These are phyloP conservation scores for Dreissena rostriformis DNA, from an alignment of 1,140 invertebrate species.

Conservation along the genomic window DNA sequence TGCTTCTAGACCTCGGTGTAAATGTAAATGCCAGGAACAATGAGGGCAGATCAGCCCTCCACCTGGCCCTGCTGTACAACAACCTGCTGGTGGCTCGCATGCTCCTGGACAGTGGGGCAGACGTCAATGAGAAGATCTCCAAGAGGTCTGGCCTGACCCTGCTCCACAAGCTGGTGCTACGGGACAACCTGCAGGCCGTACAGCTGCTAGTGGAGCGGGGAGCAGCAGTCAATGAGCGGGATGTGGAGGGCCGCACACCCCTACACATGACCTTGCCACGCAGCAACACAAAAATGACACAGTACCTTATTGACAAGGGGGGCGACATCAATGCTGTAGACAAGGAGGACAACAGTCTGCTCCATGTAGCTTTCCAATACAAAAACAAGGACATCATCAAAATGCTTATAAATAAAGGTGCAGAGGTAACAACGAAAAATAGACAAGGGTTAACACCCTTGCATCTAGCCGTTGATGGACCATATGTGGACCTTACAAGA, in stretches of 20 bases:
- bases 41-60: conserved; percentile 67
- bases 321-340: conserved; percentile 68
- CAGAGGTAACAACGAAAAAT: conserved; percentile 67
- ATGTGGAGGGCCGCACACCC: conserved; percentile 63
- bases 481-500: conserved; percentile 66
- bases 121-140: conserved; percentile 65
- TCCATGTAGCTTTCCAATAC: conserved; percentile 69
- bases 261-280: conserved; percentile 67
- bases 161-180: conserved; percentile 70
- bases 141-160: conserved; percentile 65
- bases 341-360: conserved; percentile 58
- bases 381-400: conserved; percentile 70
- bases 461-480: conserved; percentile 65
- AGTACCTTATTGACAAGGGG: conserved; percentile 64
- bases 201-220: conserved; percentile 68
- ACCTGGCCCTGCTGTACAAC: conserved; percentile 62
- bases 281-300: conserved; percentile 63
- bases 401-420: conserved; percentile 63
- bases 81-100: conserved; percentile 59
- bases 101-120: conserved; percentile 70
- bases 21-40: conserved; percentile 68
- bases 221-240: conserved; percentile 64
- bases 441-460: conserved; percentile 65
- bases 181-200: conserved; percentile 64
- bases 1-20: conserved; percentile 65